These are phyloP conservation scores for Halcyon smyrnensis DNA, from an alignment of 2,797 vertebrate genomes.

Conservation along the genomic window DNA sequence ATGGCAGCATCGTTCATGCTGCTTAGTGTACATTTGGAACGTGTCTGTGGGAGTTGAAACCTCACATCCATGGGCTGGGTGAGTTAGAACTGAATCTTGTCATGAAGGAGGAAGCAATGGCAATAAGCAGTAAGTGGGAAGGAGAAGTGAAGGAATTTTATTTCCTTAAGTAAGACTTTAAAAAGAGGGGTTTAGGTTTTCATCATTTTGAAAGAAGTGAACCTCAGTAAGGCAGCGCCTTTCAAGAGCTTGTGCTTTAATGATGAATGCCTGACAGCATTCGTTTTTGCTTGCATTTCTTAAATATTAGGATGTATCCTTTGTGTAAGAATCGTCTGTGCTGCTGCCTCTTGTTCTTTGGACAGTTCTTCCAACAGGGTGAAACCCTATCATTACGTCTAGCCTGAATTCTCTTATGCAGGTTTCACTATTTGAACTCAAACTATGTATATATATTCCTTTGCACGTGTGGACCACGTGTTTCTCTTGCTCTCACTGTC, in stretches of 20 bases:
- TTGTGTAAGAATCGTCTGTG: background rate
- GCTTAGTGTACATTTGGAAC: background rate
- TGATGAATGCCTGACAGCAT: background rate
- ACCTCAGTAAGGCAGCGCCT: background rate
- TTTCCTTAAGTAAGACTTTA: background rate
- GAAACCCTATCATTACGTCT: background rate
- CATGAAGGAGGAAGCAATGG: background rate
- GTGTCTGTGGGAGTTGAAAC: background rate
- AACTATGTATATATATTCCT: background rate
- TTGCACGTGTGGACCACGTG: accelerated
- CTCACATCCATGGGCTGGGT: background rate
- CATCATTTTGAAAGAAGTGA: background rate
- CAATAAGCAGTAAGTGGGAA: background rate
- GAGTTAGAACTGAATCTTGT: background rate
- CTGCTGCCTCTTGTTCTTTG: background rate
- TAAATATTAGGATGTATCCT: background rate
- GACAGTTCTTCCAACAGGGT: background rate
- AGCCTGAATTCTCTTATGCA: background rate
- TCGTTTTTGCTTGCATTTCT: background rate
- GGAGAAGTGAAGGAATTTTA: background rate
- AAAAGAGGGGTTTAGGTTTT: background rate
- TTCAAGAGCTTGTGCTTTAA: background rate
- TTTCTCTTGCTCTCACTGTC: background rate
- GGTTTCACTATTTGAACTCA: background rate
- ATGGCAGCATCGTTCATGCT: background rate